Evolutionary conservation across 2,113 vertebrate genomes (phyloP), one percentile per base, ranked within the genome.

Genomic region (Tychaedon coryphoeus): DNA sequence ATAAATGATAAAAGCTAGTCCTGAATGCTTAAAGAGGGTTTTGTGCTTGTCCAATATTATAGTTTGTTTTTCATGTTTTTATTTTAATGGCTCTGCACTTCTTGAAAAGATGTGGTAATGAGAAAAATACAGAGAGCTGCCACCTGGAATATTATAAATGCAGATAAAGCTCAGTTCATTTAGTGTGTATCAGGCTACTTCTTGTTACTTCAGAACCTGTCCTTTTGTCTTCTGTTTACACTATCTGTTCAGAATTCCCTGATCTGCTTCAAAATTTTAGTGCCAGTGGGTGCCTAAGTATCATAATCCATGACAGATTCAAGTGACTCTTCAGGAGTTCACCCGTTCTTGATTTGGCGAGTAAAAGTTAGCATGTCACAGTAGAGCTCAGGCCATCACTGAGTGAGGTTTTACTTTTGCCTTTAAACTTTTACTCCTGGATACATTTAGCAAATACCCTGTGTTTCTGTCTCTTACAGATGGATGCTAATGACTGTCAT

Each of bases 401-500:
- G 23, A 58, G 56, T 28, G 14, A 82, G 7, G 13, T 82, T 81
- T 75, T 51, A 14, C 50, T 56, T 75, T 83, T 87, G 20, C 10
- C 23, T 69, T 45, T 74, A 66, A 91, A 24, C 19, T 22, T 20
- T 65, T 81, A 23, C 34, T 29, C 8, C 10, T 62, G n/a, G 19
- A 48, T 11, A 53, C 15, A 19, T 43, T 19, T 6, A 91, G 86
- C 15, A 87, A 93, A 67, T 69, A 53, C 2, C 67, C 12, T 66
- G 14, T 74, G 9, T 26, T 66, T 92, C 73, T 91, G 5, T 88
- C 93, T 75, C 58, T 58, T 24, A 29, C 45, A 98, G 98, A 97
- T 97, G 93, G 57, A 14, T 71, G 50, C 50, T 25, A 79, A 97
- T 19, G 84, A 96, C 58, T 98, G 98, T 60, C 60, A 75, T 18